These are phyloP conservation scores for Glossosoma conforme DNA, from an alignment of 1,140 invertebrate genomes.

Conservation along the genomic window DNA sequence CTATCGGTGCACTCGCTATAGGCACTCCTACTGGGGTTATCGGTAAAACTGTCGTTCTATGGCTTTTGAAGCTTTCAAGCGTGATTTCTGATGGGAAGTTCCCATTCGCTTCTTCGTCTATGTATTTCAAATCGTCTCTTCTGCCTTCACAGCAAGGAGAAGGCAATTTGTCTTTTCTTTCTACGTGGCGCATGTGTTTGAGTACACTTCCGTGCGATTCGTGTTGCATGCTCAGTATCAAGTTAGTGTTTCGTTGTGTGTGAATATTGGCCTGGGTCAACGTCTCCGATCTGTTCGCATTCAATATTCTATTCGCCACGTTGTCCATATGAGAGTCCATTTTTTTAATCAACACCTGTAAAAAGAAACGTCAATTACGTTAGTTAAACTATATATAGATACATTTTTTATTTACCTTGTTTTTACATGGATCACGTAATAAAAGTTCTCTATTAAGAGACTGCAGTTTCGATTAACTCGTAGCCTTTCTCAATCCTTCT, in stretches of 20 bases:
- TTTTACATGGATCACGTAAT: no score
- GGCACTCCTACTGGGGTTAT: slow-evolving; percentile 56
- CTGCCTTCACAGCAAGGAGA: slow-evolving; percentile 30
- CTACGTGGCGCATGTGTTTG: slow-evolving; percentile 19
- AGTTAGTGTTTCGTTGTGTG: slow-evolving; percentile 14
- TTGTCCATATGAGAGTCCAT: slow-evolving; percentile 25
- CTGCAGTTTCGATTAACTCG: no score
- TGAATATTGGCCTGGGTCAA: slow-evolving; percentile 22
- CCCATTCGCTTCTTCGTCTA: slow-evolving; percentile 58
- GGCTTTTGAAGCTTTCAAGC: slow-evolving; percentile 39
- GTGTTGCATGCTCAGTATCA: slow-evolving; percentile 10
- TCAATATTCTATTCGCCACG: slow-evolving; percentile 22
- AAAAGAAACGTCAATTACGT: no score
- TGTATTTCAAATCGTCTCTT: slow-evolving; percentile 58
- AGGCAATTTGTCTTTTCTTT: slow-evolving; percentile 28
- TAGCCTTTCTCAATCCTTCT: no score
- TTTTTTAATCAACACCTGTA: slow-evolving; percentile 31
- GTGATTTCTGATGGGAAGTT: slow-evolving; percentile 35
- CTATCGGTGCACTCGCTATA: slow-evolving; percentile 39
- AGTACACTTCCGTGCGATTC: slow-evolving; percentile 22
- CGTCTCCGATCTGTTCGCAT: slow-evolving; percentile 29
- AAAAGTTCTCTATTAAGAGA: no score
- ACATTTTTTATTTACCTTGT: no score
- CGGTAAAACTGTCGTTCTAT: slow-evolving; percentile 58
- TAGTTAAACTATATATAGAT: no score